Evolutionary conservation across 2,113 vertebrate species (phyloP), one percentile per base, ranked within the genome.

Genomic region (Acinonyx jubatus): DNA sequence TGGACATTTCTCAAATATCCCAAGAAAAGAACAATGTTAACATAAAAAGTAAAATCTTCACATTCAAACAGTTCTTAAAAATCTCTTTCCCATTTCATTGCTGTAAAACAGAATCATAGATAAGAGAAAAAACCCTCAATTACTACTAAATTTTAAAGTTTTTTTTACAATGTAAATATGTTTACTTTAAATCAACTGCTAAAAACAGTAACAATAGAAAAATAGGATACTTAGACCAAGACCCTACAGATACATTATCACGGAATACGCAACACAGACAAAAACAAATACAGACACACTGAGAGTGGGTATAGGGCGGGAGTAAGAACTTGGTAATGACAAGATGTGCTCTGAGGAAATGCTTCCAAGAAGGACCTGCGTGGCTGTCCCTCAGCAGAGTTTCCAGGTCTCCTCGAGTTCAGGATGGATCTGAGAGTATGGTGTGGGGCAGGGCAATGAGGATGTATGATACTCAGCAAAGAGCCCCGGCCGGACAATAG

Each of bases 21-120:
- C 50, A 27, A 94, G 45, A 63, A 73, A 80, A 96, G 73, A 95
- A 57, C 23, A 63, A 95, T 15, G 45, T 68, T 73, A 91, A 82
- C 33, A 76, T 85, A 83, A 90, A 95, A 93, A 65, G 73, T n/a
- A 88, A 74, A 94, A 78, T 86, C 36, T 93, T 92, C 50, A 95
- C 19, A 25, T 7, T 91, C 38, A 78, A 71, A 86, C 13, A 68
- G 69, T 65, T 31, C 92, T 89, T 94, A 85, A 93, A 91, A 90
- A 79, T 78, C 18, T 83, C 63, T 89, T 76, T 25, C 31, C 52
- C 66, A 71, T 63, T 96, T 95, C 69, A 55, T 12, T 90, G 38
- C 55, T 94, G 19, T 41, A 48, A 81, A 95, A 66, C 27, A 96
- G 36, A 97, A 97, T 69, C 50, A 91, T 0, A 82, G 13, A 29